Evolutionary conservation across 2,888 invertebrate species (phyloP), one percentile per base, ranked within the genome.

Genomic region (Uropetala carovei): DNA sequence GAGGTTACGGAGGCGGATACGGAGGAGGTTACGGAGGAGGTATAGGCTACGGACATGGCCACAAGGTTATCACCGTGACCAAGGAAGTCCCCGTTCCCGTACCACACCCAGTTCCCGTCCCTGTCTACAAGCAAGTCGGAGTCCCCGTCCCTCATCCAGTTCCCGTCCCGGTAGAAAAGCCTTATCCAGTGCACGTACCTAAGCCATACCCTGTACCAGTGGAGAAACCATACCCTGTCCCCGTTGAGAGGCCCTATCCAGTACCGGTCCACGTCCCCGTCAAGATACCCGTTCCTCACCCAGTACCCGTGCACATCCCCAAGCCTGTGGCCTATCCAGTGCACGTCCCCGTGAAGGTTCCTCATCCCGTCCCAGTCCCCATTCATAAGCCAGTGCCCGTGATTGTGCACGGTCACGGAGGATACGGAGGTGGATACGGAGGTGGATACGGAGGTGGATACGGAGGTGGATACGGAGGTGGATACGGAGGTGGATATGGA

Each of bases 381-480:
- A 27, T 75, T 11, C 75, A 75, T 75, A 75, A 75, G 13, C 27
- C 75, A 0, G 75, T 75, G 27, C 75, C 75, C 4, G 75, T 75
- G 1, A 27, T 75, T 14, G 11, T 75, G 1, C 59, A 60, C 27
- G 83, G 82, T 22, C 84, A 83, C n/a, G 82, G 58, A 22, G 75
- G 75, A 27, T 91, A 83, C 11, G 30, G 43, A 8, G 18, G 13
- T 56, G 86, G 93, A n/a, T 92, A 92, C 13, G 94, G 94, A 22
- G 94, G 95, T 82, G 27, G 75, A 2, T 13, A 22, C 27, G 75
- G 75, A 75, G 75, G 16, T 1, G 95, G 94, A 14, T 94, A 94
- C 75, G 94, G 95, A 22, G 75, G 75, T 0, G 75, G 75, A 1
- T n/a, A n/a, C 22, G 64, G 64, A 64, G 64, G 64, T 0, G 64